A percentile compares a stretch with the other conserved stretches of the same genome.
Evolutionary conservation across 2,797 vertebrate genomes (phyloP).

Genomic region (Phyllotis vaccarum): DNA sequence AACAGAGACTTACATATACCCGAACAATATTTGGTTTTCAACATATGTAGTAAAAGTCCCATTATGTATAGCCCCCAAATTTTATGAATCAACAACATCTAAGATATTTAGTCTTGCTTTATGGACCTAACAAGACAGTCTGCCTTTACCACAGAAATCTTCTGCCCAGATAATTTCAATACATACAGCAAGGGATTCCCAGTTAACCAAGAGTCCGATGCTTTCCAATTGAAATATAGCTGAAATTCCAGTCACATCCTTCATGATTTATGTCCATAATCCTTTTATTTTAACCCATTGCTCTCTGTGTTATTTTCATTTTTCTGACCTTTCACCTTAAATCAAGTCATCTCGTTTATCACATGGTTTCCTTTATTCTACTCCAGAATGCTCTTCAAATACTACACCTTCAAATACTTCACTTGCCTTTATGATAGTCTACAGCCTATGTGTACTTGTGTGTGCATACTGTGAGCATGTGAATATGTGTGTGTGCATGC

Average conservation of each 20-base stretch:
- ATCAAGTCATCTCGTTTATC: not conserved
- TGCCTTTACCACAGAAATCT: not conserved
- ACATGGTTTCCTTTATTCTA: not conserved
- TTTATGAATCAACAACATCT: conserved; percentile 6
- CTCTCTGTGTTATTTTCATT: not conserved
- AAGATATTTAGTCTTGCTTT: not conserved
- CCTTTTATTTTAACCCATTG: not conserved
- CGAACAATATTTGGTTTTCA: conserved; percentile 12
- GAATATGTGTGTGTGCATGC: too few relatives aligned
- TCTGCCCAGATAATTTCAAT: conserved; percentile 30
- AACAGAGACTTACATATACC: not conserved
- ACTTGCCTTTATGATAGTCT: not conserved
- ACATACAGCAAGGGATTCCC: not conserved
- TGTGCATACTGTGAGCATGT: not conserved
- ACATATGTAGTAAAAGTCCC: not conserved
- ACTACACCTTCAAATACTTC: not conserved
- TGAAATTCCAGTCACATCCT: not conserved
- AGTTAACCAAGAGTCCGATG: not conserved
- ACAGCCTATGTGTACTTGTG: not conserved
- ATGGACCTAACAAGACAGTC: not conserved
- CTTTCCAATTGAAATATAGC: conserved; percentile 9
- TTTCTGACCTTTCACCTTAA: conserved; percentile 36
- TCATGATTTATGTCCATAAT: conserved; percentile 15
- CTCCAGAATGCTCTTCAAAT: not conserved
- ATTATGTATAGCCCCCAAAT: not conserved